phyloP scores from a whole-genome alignment of 2,888 invertebrate species.

The Patella ulyssiponensis region DNA sequence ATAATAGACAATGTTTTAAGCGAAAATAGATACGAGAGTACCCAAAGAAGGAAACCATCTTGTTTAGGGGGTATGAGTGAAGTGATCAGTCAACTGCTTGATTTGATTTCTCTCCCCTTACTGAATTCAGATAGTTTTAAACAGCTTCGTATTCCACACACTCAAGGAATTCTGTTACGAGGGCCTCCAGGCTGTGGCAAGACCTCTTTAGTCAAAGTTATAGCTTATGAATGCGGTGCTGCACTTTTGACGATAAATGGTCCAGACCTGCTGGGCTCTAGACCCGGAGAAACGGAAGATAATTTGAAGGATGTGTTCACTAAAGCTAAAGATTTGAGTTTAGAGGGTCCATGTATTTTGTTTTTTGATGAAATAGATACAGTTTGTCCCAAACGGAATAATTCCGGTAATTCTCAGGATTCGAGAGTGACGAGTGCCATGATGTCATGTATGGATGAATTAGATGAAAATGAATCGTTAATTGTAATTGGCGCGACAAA shows the following conservation, averaged over 20 bases:
- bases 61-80: constrained; percentile 54
- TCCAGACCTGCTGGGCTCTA: constrained; percentile 73
- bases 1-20: constrained; percentile 48
- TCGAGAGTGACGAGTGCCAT: constrained; percentile 74
- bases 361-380: constrained; percentile 73
- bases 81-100: constrained; percentile 45
- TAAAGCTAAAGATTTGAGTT: constrained; percentile 70
- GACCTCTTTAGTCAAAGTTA: constrained; percentile 81
- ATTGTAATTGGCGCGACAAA: constrained; percentile 76
- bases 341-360: constrained; percentile 70
- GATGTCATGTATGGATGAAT: constrained; percentile 73
- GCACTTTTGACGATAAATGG: constrained; percentile 74
- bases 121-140: constrained; percentile 28
- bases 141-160: constrained; percentile 39
- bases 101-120: constrained; percentile 49
- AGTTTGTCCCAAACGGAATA: constrained; percentile 54
- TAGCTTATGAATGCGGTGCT: constrained; percentile 72
- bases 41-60: constrained; percentile 9
- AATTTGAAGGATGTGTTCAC: constrained; percentile 74
- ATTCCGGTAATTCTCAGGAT: constrained; percentile 61
- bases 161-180: constrained; percentile 57
- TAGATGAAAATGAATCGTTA: constrained; percentile 69
- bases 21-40: constrained; percentile 50
- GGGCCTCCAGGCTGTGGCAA: constrained; percentile 69
- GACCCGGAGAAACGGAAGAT: constrained; percentile 76